Conservation (phyloP, 2,797 vertebrate species). For the Pantherophis alleghaniensis region DNA sequence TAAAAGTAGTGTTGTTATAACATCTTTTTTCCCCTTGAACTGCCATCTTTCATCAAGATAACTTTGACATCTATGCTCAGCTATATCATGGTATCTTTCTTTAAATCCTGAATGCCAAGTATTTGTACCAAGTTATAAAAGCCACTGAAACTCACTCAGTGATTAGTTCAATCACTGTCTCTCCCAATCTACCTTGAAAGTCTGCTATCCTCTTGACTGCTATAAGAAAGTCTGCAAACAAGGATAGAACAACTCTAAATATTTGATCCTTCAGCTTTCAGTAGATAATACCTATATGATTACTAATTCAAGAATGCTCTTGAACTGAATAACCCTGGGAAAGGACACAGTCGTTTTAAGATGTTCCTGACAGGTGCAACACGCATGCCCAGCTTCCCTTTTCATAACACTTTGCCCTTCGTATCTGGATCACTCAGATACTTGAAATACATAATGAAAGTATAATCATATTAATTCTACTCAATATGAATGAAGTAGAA, state of each 20-base stretch:
- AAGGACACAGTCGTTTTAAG: neutral
- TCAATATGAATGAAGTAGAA: neutral
- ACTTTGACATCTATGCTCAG: neutral
- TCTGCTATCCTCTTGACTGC: neutral
- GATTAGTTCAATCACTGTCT: neutral
- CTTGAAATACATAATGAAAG: neutral
- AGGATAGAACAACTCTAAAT: neutral
- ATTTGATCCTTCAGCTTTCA: neutral
- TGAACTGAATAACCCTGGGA: neutral
- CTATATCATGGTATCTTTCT: neutral
- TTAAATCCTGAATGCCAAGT: neutral
- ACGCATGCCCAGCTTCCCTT: neutral
- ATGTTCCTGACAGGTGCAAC: neutral
- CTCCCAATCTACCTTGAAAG: neutral
- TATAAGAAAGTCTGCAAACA: neutral
- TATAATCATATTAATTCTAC: neutral
- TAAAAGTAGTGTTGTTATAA: constrained; percentile 48
- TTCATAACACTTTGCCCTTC: neutral
- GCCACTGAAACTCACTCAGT: neutral
- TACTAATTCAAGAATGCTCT: neutral
- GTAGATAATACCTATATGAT: neutral
- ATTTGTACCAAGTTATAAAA: neutral
- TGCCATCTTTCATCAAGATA: constrained; percentile 11
- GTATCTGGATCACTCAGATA: neutral
- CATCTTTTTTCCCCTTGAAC: constrained; percentile 30